Base-by-base conservation (phyloP, 2,113 vertebrate species). In the Morone saxatilis region DNA sequence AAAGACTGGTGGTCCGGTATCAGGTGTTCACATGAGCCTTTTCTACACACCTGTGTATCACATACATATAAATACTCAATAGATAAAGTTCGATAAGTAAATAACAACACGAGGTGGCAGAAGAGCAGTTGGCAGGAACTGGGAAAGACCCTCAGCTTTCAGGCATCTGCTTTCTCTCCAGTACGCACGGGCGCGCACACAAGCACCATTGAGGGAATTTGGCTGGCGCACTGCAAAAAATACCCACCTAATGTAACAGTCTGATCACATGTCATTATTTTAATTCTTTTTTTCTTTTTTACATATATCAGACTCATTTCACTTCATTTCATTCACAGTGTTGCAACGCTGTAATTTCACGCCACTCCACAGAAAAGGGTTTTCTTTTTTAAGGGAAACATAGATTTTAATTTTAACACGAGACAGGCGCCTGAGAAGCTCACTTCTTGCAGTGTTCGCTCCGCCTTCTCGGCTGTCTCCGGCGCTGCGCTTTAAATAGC, bases 401-500 rank as follows among this genome's bases (percentile, higher is more conserved):
- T 5, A 57, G 0, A 7, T 71, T 57, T 17, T 0, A 1, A 6
- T 71, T 72, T 70, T 47, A 56, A n/a, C 38, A n/a, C 4, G 1
- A 40, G 77, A 48, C 78, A 14, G 0, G 22, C 11, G 4, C 47
- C 31, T 4, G 0, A 3, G 25, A 25, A 22, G 80, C 31, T 53
- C 48, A 62, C 13, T 88, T 86, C 81, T 89, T 86, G 73, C 85
- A 90, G 88, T 14, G 80, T 45, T 20, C 43, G 88, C 92, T 86
- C 93, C 93, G 73, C 95, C 93, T 72, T 19, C 88, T 83, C 76
- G 56, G 19, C 86, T 72, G 87, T 90, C 88, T 87, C 81, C 84
- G 83, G 86, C 92, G 91, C 93, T 94, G 93, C 48, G 94, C 95
- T 95, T 95, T 95, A 95, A 96, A 96, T 96, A 96, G 95, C 95